Base-by-base conservation (phyloP, 2,113 vertebrate species). In the Neolamprologus kungweensis region DNA sequence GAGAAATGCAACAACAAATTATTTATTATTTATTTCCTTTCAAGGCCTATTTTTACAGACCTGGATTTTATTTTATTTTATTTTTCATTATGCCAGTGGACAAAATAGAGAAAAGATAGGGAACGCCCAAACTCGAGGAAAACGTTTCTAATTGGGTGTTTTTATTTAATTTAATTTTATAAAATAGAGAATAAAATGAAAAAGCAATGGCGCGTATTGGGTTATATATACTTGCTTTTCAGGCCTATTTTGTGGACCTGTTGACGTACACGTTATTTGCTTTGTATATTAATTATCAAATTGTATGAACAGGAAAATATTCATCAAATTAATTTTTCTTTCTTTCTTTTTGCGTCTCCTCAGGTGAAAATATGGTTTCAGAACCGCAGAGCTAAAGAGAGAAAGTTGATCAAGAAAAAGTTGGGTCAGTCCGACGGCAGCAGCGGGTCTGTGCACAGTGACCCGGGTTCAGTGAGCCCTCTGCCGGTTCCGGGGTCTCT, bases 361-460 rank as follows among this genome's bases (percentile, higher is more conserved):
- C 94, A 99, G 98, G 98, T 98, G 57, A 98, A 99, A 95, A 99
- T 99, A 83, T 99, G 98, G 98, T 99, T 99, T 93, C 98, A 99
- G 95, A 98, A 99, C 90, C 97, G 97, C 81, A 95, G 98, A 87
- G 98, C 98, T 2, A 99, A 98, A 89, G 98, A 99, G 88, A 96
- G 98, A 87, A 99, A 99, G 87, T 93, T 99, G 91, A 97, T 98
- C 80, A 98, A 98, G 96, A 98, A 98, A 97, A 99, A 99, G 94
- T 93, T 98, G 91, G 98, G 97, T 4, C 97, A 97, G 94, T 98
- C 97, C 33, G 97, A 98, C 80, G 97, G 97, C 91, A 98, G 96
- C 21, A 96, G 97, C 28, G 97, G 97, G 9, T 98, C 97, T 1
- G 96, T 97, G 79, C 97, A 98, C 96, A 98, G 98, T 90, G 98